Percentiles rank a stretch among this genome's conserved stretches.
Evolutionary conservation across 2,113 vertebrate species (phyloP).

Genomic region (Merops nubicus): DNA sequence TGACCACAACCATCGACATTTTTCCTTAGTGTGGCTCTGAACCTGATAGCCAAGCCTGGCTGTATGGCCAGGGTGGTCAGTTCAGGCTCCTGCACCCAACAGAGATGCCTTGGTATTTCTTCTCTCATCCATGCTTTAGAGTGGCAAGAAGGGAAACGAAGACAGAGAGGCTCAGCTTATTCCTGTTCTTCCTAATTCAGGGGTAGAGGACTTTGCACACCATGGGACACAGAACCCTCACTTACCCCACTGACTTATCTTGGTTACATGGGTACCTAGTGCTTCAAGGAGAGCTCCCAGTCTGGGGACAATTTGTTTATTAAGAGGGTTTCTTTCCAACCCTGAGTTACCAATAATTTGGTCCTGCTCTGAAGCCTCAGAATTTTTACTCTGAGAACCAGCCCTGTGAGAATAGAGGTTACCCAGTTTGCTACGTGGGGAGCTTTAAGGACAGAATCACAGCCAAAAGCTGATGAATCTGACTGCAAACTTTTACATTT

Average conservation of each 20-base stretch:
- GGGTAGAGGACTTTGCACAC: background rate
- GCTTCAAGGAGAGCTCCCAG: background rate
- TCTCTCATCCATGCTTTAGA: background rate
- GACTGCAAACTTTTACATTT: background rate
- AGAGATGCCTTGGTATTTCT: background rate
- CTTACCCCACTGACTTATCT: background rate
- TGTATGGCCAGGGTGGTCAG: background rate
- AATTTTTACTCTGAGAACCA: background rate
- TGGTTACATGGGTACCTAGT: background rate
- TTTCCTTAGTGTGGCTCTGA: background rate
- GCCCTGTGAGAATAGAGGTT: background rate
- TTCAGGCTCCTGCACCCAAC: background rate
- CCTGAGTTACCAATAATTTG: background rate
- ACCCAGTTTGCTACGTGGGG: background rate
- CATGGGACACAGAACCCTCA: background rate
- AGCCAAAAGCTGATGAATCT: background rate
- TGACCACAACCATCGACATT: background rate
- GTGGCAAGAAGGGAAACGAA: background rate
- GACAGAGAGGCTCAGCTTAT: background rate
- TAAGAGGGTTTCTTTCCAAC: background rate
- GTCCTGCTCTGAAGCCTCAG: background rate
- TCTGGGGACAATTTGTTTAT: background rate
- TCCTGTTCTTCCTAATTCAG: background rate
- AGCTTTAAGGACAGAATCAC: background rate
- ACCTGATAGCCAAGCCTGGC: background rate